Evolutionary conservation across 2,888 invertebrate species (phyloP).

Genomic region (Epinotia brunnichana): DNA sequence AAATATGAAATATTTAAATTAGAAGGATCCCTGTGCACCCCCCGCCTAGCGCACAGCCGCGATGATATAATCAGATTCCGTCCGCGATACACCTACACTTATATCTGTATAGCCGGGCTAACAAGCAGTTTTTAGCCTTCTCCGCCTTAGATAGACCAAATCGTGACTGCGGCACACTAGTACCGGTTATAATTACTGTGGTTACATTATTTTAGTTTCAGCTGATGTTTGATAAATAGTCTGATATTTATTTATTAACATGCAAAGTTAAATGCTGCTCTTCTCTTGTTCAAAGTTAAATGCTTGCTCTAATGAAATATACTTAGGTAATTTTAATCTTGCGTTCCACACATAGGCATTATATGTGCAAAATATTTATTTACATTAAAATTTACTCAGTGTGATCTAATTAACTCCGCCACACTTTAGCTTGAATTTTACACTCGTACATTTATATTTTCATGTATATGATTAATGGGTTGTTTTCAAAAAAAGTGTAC

Average conservation of each 20-base stretch:
- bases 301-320: too few relatives aligned
- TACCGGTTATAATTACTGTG: constrained; percentile 80
- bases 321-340: too few relatives aligned
- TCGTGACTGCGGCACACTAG: constrained; percentile 77
- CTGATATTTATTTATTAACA: constrained; percentile 4
- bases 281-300: too few relatives aligned
- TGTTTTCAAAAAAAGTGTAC: too few relatives aligned
- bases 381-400: neutral
- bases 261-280: neutral
- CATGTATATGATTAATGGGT: too few relatives aligned
- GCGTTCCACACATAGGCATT: too few relatives aligned
- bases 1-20: neutral
- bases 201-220: constrained; percentile 62
- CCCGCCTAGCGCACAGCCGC: constrained; percentile 58
- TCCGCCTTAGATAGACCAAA: constrained; percentile 71
- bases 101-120: constrained; percentile 54
- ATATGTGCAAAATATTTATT: neutral
- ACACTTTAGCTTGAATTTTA: too few relatives aligned
- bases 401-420: neutral
- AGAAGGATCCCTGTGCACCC: constrained; percentile 51
- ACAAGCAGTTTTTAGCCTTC: constrained; percentile 61
- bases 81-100: constrained; percentile 50
- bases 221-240: constrained; percentile 24
- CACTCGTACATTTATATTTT: too few relatives aligned
- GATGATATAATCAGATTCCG: constrained; percentile 76